Percentiles rank a stretch among this genome's conserved stretches.
phyloP scores from a whole-genome alignment of 2,797 vertebrate genomes.

The Parauchenoglanis ngamensis region DNA sequence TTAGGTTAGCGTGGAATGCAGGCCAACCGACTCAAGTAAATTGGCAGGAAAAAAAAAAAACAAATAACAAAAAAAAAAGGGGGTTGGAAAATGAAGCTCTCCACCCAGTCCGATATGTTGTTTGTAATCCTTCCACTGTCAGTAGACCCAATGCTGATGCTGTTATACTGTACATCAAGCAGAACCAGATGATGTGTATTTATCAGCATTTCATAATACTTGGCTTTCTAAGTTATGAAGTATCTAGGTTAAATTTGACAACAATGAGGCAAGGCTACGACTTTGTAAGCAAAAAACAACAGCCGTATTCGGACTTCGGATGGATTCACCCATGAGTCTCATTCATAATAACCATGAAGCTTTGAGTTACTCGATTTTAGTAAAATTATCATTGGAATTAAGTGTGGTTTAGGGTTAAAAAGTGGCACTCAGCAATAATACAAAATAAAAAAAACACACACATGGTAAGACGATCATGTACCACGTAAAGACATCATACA shows the following conservation, averaged over 20 bases:
- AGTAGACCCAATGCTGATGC: background rate
- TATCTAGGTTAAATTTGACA: background rate
- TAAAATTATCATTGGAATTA: background rate
- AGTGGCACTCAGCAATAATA: too few species aligned
- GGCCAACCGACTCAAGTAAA: constrained; percentile 54
- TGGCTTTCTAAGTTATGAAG: too few species aligned
- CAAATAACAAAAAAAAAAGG: background rate
- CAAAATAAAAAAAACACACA: background rate
- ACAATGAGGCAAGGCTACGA: background rate
- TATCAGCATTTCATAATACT: background rate
- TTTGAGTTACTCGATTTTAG: background rate
- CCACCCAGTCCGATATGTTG: background rate
- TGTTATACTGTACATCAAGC: background rate
- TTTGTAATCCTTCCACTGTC: background rate
- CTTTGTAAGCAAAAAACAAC: background rate
- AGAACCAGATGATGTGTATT: constrained; percentile 1
- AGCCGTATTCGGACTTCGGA: background rate
- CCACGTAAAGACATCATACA: background rate
- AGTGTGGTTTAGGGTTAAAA: background rate
- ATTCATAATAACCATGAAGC: background rate
- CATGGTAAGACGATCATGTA: background rate
- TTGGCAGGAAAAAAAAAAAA: background rate
- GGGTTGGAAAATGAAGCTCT: background rate
- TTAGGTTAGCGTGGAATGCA: constrained; percentile 66
- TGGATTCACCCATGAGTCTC: background rate